Evolutionary conservation across 2,888 invertebrate genomes (phyloP), one percentile per base, ranked within the genome.

Genomic region (Lysandra bellargus): DNA sequence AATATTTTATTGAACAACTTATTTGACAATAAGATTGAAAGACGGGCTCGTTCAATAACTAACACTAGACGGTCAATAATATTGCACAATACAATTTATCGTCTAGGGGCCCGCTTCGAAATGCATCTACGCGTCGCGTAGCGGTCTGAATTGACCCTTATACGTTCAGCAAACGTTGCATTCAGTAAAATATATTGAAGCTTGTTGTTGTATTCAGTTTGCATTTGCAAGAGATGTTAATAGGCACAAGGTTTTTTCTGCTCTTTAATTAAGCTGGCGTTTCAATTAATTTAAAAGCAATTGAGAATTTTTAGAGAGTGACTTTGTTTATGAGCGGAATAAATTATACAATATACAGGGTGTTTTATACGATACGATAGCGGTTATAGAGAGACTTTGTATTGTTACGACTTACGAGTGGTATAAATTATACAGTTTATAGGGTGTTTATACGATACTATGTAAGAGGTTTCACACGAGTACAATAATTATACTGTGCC

Each of bases 201-300:
- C 4, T 69, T 69, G 5, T 23, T 61, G 7, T 69, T 64, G 30
- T 64, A 64, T 64, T 64, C 30, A 37, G 33, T 37, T 69, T 37
- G 33, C n/a, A 30, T 9, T 9, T 30, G 33, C 37, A 37, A 37
- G 33, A 33, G 33, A 69, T 37, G 69, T 33, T 69, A 37, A 64
- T 64, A 30, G 64, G 23, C 30, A 64, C 64, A 64, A 64, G 64
- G 69, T 33, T 69, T 69, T 37, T 69, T 69, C 33, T 69, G 33
- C 61, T 61, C 23, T 61, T 61, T 57, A 57, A 33, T 33, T 23
- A 64, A 69, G 33, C 14, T 14, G 2, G 69, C 14, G 6, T 33
- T 69, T 69, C 14, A 69, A 69, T 69, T 61, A n/a, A n/a, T n/a
- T 57, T 57, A 57, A 57, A 57, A 57, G 57, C 17, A 57, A 57